A percentile compares a stretch with the other conserved stretches of the same genome.
phyloP scores from a whole-genome alignment of 2,797 vertebrate species.

The Acridotheres tristis region DNA sequence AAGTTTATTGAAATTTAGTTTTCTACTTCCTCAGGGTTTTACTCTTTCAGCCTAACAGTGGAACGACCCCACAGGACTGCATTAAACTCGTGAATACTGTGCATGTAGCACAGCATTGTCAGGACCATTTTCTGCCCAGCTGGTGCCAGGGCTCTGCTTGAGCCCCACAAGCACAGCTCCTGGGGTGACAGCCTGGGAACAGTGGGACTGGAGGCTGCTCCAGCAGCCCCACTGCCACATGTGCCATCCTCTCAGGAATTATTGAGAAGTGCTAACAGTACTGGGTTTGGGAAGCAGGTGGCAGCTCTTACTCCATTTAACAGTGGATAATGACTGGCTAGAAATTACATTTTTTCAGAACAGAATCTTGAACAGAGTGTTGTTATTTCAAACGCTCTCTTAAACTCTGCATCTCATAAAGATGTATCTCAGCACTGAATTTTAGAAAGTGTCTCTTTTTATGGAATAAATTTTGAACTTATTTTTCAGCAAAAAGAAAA shows the following conservation, averaged over 20 bases:
- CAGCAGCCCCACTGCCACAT: neutral
- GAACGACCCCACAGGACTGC: neutral
- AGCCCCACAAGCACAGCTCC: neutral
- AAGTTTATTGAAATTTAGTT: neutral
- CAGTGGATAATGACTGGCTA: neutral
- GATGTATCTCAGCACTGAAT: neutral
- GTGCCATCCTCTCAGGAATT: neutral
- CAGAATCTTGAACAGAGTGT: neutral
- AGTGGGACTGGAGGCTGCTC: neutral
- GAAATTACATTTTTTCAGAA: neutral
- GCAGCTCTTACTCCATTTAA: neutral
- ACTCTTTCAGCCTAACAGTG: neutral
- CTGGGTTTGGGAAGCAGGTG: neutral
- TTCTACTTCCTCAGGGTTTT: neutral
- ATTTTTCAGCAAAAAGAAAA: neutral
- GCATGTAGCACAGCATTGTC: fast-evolving
- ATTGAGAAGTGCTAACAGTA: neutral
- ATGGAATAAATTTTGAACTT: neutral
- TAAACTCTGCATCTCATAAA: neutral
- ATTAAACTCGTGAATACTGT: neutral
- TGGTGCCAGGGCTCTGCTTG: neutral
- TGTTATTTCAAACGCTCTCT: neutral
- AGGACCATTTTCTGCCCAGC: neutral
- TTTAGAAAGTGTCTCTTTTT: neutral
- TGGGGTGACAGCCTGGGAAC: fast-evolving